Conservation (phyloP, 2,888 invertebrate genomes). For the Diaprepes abbreviatus region DNA sequence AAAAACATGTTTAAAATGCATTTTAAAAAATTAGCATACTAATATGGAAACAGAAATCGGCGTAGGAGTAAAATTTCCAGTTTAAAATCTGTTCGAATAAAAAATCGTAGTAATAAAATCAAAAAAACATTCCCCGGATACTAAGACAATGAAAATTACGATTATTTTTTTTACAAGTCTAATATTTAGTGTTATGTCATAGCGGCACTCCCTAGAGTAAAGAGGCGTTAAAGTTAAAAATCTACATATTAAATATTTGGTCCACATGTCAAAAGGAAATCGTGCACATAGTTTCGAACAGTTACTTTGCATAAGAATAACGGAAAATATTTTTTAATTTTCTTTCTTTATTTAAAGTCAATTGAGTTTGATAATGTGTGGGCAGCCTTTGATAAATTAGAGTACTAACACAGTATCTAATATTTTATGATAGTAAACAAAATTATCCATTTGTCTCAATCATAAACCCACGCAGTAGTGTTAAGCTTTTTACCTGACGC, state of each 20-base stretch:
- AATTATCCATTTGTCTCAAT: constrained; percentile 26
- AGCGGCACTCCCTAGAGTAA: constrained; percentile 32
- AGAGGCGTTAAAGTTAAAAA: constrained; percentile 36
- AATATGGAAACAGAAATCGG: constrained; percentile 35
- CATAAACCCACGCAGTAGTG: constrained; percentile 19
- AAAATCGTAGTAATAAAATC: constrained; percentile 40
- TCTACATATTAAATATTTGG: constrained; percentile 33
- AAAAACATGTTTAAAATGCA: constrained; percentile 45
- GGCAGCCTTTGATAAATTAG: constrained; percentile 17
- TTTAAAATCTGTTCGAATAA: constrained; percentile 25
- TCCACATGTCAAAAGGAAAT: constrained; percentile 31
- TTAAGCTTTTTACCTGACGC: constrained; percentile 3
- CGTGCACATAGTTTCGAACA: constrained; percentile 15
- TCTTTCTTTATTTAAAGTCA: constrained; percentile 14
- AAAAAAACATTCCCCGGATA: constrained; percentile 30
- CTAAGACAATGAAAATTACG: constrained; percentile 32
- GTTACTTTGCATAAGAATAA: constrained; percentile 27
- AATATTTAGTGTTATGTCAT: constrained; percentile 32
- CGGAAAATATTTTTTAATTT: constrained; percentile 13
- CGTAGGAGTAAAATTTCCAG: constrained; percentile 31
- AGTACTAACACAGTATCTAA: background rate
- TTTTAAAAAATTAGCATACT: constrained; percentile 43
- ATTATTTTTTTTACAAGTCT: constrained; percentile 29
- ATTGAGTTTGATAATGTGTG: constrained; percentile 9
- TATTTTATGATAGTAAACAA: constrained; percentile 23